Base-by-base conservation (phyloP, 2,888 invertebrate species). In the Chrysodeixis includens region DNA sequence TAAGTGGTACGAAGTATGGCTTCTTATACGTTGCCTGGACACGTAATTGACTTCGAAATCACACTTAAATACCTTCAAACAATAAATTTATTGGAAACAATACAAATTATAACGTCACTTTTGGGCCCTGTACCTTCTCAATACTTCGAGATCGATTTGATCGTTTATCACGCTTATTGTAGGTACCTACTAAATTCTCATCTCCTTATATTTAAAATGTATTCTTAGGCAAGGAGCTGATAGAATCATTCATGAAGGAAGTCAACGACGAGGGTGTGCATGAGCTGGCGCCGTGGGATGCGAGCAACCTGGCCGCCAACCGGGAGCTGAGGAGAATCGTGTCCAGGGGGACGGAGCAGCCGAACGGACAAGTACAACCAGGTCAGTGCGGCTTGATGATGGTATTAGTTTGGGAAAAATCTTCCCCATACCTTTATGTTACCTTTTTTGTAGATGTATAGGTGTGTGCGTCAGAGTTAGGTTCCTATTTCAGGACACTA, bases 231-330 rank as follows among this genome's bases (percentile, higher is more conserved):
- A 99, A 99, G 88, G 99, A 99, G 93, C 97, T 99, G 62, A 98
- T 99, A 84, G 99, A 99, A 89, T 96, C 96, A 89, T 99, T 98
- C 92, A 97, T 99, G 88, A 95, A 95, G 66, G 97, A 98, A 86
- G 93, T 99, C 60, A 93, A 96, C 81, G 96, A 96, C 30, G 97
- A 98, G 78, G 99, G 98, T 1, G 94, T 98, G 26, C 96, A 95
- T 5, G 93, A 96, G 58, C 96, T 98, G 56, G 91, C 95, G 49
- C 96, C 96, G 0, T 98, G 97, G 97, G 78, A 79, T 49, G 88
- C 90, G 52, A 82, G 87, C 0, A 88, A 91, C 60, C 78, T 80
- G 5, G 74, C 71, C 0, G 30, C 72, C 61, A 95, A 95, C 86
- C 72, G 84, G 3, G 82, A 88, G 61, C 88, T 95, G 32, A 78